These are phyloP conservation scores for Ecliptopera silaceata DNA, from an alignment of 2,888 invertebrate genomes.

Conservation along the genomic window DNA sequence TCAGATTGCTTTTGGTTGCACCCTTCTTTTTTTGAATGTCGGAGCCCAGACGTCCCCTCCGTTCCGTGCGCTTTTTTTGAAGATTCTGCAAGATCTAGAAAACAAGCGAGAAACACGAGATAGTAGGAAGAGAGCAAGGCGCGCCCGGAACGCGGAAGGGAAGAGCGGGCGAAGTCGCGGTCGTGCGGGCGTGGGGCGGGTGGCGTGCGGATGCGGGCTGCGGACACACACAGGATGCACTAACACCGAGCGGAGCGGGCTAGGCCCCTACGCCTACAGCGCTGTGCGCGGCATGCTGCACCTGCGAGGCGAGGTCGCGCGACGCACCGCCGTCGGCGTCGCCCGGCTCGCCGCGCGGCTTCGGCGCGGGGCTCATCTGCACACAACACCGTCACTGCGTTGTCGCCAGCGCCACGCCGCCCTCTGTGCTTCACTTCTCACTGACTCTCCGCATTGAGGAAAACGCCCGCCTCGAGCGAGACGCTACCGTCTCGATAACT, in stretches of 20 bases:
- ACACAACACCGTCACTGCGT: slow-evolving; percentile 79
- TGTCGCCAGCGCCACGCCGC: slow-evolving; percentile 69
- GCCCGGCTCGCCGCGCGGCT: slow-evolving; percentile 74
- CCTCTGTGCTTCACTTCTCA: slow-evolving; percentile 79
- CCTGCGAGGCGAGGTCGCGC: slow-evolving; percentile 79
- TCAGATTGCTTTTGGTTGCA: slow-evolving; percentile 98
- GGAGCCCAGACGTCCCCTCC: slow-evolving; percentile 98
- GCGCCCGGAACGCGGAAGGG: slow-evolving; percentile 72
- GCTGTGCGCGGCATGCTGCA: slow-evolving; percentile 69
- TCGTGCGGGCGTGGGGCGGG: slow-evolving; percentile 64
- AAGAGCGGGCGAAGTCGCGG: slow-evolving; percentile 63
- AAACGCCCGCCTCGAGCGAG: slow-evolving; percentile 30
- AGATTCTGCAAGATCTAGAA: slow-evolving; percentile 99
- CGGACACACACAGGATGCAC: slow-evolving; percentile 73
- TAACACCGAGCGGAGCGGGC: slow-evolving; percentile 78
- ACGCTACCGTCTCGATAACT: slow-evolving; percentile 28
- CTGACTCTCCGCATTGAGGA: slow-evolving; percentile 73
- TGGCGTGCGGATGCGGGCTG: slow-evolving; percentile 55
- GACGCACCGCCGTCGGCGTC: slow-evolving; percentile 69
- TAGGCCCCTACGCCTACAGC: slow-evolving; percentile 71
- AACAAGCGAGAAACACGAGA: slow-evolving; percentile 94
- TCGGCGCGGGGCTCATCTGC: slow-evolving; percentile 81
- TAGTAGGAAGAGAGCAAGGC: slow-evolving; percentile 87
- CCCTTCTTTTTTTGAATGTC: slow-evolving; percentile 96
- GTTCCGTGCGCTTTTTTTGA: slow-evolving; percentile 99